phyloP scores from a whole-genome alignment of 2,888 invertebrate species.

The Tipula lateralis region DNA sequence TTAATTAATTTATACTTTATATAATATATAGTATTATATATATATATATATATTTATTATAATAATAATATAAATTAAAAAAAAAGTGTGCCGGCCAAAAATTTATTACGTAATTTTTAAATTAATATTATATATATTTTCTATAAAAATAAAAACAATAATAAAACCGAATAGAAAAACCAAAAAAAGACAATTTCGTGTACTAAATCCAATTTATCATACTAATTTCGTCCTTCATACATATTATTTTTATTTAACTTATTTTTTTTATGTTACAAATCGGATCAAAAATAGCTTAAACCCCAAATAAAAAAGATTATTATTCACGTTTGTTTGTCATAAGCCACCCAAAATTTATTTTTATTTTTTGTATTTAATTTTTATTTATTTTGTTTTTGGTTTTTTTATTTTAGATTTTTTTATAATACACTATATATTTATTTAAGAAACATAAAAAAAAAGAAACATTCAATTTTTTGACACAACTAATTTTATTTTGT shows the following conservation, averaged over 20 bases:
- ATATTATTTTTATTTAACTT: background rate
- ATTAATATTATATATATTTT: slow-evolving; percentile 24
- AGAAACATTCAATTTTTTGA: background rate
- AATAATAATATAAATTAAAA: slow-evolving; percentile 31
- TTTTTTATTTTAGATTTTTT: background rate
- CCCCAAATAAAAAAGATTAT: background rate
- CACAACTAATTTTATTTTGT: background rate
- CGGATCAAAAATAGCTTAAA: background rate
- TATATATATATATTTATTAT: background rate
- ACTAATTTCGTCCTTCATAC: background rate
- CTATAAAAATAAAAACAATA: background rate
- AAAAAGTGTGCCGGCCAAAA: slow-evolving; percentile 35
- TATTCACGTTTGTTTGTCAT: background rate
- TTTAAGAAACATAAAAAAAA: background rate
- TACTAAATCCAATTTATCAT: background rate
- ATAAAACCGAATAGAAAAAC: background rate
- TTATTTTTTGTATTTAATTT: background rate
- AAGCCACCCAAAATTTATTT: background rate
- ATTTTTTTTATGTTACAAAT: background rate
- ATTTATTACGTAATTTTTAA: slow-evolving; percentile 26
- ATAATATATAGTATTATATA: slow-evolving; percentile 12
- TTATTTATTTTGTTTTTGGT: background rate
- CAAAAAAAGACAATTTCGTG: background rate
- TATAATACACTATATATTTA: background rate
- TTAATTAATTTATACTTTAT: slow-evolving; percentile 2